These are phyloP conservation scores for Belgica antarctica DNA, from an alignment of 2,888 invertebrate genomes.

Conservation along the genomic window DNA sequence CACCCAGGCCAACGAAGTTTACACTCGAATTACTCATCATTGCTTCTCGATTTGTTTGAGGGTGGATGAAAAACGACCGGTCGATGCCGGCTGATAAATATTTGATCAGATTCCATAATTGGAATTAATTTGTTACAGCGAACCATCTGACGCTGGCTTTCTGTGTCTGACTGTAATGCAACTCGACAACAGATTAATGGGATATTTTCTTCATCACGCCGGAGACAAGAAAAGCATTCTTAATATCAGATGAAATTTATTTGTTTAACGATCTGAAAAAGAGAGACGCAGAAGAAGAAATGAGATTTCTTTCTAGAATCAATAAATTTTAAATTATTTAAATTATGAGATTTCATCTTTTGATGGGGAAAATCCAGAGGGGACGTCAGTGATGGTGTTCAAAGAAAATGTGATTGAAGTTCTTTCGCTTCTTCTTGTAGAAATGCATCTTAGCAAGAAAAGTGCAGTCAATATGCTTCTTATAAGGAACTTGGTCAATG, in stretches of 20 bases:
- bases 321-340: neutral
- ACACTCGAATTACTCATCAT: slow-evolving; percentile 5
- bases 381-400: no score
- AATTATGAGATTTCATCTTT: neutral
- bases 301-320: neutral
- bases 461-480: no score
- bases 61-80: no score
- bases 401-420: no score
- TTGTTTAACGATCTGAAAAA: neutral
- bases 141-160: no score
- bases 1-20: neutral
- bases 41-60: slow-evolving; percentile 7
- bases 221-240: neutral
- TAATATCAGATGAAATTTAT: neutral
- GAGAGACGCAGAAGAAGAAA: neutral
- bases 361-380: neutral
- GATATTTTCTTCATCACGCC: neutral
- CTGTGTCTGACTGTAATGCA: no score
- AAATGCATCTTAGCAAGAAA: no score
- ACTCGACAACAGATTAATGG: slow-evolving; percentile 7
- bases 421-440: no score
- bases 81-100: neutral
- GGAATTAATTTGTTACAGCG: slow-evolving; percentile 27
- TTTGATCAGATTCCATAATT: slow-evolving; percentile 39
- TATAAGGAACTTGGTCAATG: no score